phyloP scores from a whole-genome alignment of 2,888 invertebrate genomes.

The Rhingia rostrata region DNA sequence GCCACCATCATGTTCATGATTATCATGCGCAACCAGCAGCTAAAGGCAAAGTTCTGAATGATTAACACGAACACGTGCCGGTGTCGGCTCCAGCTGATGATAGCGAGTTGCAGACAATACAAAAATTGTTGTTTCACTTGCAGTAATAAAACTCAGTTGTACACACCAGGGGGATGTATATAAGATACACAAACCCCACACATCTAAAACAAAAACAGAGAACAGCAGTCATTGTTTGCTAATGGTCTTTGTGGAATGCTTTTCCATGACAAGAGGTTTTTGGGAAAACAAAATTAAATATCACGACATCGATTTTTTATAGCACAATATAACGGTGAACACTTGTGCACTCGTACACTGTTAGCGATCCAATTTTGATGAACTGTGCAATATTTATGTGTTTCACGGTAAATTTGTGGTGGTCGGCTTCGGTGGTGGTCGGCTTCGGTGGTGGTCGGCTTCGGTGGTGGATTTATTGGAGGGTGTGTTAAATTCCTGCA shows the following conservation, averaged over 20 bases:
- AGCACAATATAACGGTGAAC: neutral
- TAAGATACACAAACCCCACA: neutral
- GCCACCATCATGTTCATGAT: neutral
- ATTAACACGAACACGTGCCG: slow-evolving; percentile 34
- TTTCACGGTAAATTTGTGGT: slow-evolving; percentile 13
- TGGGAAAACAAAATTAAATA: slow-evolving; percentile 41
- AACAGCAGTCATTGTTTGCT: slow-evolving; percentile 1
- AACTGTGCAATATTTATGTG: slow-evolving; percentile 22
- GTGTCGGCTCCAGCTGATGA: slow-evolving; percentile 10
- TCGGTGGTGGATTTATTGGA: slow-evolving; percentile 11
- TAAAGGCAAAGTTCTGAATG: slow-evolving; percentile 21
- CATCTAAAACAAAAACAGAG: neutral
- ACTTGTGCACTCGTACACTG: slow-evolving; percentile 1
- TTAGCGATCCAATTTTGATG: slow-evolving; percentile 22
- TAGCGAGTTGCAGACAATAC: slow-evolving; percentile 7
- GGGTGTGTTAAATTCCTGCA: slow-evolving; percentile 10
- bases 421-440: neutral
- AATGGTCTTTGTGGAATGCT: slow-evolving; percentile 9
- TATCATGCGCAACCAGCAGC: neutral
- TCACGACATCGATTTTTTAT: slow-evolving; percentile 55
- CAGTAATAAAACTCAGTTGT: neutral
- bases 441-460: slow-evolving; percentile 13
- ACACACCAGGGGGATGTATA: slow-evolving; percentile 3
- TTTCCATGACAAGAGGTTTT: slow-evolving; percentile 17
- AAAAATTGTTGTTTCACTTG: slow-evolving; percentile 8